A percentile compares a stretch with the other conserved stretches of the same genome.
Evolutionary conservation across 2,113 vertebrate species (phyloP).

Genomic region (Sprattus sprattus): DNA sequence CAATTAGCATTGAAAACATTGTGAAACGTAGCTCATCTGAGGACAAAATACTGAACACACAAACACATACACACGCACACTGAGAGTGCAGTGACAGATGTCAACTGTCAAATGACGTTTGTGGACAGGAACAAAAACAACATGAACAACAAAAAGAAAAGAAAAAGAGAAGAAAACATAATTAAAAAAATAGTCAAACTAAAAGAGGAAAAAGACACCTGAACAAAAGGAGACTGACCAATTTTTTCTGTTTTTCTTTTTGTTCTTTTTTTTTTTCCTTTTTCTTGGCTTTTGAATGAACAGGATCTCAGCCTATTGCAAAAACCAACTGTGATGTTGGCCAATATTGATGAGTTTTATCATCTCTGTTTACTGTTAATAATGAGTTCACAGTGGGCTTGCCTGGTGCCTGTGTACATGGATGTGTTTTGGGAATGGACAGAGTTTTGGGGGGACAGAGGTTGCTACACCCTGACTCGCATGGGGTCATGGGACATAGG

Average conservation of each 20-base stretch:
- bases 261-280: conserved; percentile 48
- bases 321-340: conserved; percentile 65
- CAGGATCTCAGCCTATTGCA: conserved; percentile 60
- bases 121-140: conserved; percentile 4
- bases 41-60: neutral
- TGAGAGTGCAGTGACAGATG: neutral
- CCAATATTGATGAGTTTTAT: conserved; percentile 95
- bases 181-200: neutral
- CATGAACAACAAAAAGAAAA: neutral
- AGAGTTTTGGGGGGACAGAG: conserved; percentile 22
- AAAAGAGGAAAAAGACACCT: conserved; percentile 7
- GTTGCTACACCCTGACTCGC: conserved; percentile 32
- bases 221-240: conserved; percentile 8
- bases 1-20: conserved; percentile 16
- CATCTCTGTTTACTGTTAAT: conserved; percentile 84
- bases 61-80: neutral
- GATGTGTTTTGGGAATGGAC: conserved; percentile 22
- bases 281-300: conserved; percentile 60
- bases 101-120: conserved; percentile 3
- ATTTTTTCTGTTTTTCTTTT: conserved; percentile 38
- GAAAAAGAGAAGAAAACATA: neutral
- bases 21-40: conserved; percentile 12
- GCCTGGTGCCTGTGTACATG: conserved; percentile 61
- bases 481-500: conserved; percentile 49
- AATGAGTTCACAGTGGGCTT: conserved; percentile 61